These are phyloP conservation scores for Melanotaenia pygmaea DNA, from an alignment of 2,797 vertebrate species.

Conservation along the genomic window DNA sequence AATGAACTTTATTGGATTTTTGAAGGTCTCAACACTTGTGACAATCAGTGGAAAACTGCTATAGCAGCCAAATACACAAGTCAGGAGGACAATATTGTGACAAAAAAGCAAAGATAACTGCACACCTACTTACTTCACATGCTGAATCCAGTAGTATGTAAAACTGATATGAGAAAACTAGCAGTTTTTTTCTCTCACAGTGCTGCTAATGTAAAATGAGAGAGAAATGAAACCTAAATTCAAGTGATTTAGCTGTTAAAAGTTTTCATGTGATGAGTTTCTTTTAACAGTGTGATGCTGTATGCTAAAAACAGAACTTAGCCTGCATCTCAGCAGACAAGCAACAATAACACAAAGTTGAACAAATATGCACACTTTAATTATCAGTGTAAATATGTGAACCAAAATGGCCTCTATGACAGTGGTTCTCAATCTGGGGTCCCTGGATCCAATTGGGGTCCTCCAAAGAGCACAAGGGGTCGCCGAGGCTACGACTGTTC, in stretches of 20 bases:
- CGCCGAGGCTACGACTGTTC: no score
- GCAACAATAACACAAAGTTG: neutral
- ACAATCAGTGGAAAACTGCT: neutral
- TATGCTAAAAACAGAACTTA: neutral
- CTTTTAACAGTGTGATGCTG: neutral
- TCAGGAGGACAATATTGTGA: neutral
- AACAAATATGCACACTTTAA: neutral
- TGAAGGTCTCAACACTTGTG: neutral
- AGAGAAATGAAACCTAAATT: slow-evolving; percentile 11
- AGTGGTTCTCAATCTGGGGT: no score
- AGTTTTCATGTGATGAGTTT: neutral
- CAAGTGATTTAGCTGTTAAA: neutral
- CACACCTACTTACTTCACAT: neutral
- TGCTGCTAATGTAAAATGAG: neutral
- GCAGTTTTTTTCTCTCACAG: neutral
- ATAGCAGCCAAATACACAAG: neutral
- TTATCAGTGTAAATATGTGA: no score
- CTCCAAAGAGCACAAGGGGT: no score
- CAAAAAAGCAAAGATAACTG: neutral
- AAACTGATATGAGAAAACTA: neutral
- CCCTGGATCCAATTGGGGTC: no score
- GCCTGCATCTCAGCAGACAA: no score
- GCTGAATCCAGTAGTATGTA: neutral
- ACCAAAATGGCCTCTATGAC: no score
- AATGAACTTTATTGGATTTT: neutral